These are phyloP conservation scores for Ormyrus pomaceus DNA, from an alignment of 2,888 invertebrate species.

Conservation along the genomic window DNA sequence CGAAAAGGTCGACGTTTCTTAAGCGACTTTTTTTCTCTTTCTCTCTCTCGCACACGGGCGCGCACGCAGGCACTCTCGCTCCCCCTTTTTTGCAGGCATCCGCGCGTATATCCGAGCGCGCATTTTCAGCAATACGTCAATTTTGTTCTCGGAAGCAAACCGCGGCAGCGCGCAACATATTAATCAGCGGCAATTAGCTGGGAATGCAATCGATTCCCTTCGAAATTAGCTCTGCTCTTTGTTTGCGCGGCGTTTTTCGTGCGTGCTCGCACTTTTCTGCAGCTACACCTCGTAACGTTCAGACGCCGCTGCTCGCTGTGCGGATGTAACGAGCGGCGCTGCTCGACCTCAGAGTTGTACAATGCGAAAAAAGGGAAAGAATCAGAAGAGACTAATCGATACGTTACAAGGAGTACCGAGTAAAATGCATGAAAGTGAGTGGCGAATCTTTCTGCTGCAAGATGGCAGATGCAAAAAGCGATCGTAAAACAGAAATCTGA, in stretches of 20 bases:
- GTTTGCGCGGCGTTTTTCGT: neutral
- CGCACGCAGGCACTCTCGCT: too few species aligned
- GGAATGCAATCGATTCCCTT: constrained; percentile 32
- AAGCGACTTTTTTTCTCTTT: constrained; percentile 1
- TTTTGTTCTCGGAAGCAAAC: constrained; percentile 16
- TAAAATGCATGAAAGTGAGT: neutral
- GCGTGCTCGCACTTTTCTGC: neutral
- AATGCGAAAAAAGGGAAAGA: neutral
- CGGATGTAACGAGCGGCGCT: too few species aligned
- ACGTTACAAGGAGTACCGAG: neutral
- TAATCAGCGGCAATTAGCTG: constrained; percentile 32
- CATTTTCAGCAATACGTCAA: constrained; percentile 33
- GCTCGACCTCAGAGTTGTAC: neutral
- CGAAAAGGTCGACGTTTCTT: constrained; percentile 42
- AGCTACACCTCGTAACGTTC: neutral
- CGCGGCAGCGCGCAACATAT: constrained; percentile 11
- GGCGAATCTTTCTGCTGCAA: neutral
- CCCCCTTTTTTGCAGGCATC: neutral
- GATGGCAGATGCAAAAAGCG: too few species aligned
- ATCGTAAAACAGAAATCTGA: too few species aligned
- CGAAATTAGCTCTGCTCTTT: constrained; percentile 13
- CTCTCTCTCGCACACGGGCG: neutral
- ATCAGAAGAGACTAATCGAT: neutral
- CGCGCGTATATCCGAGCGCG: neutral
- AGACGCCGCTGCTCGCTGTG: too few species aligned